Percentiles rank a stretch among this genome's conserved stretches.
phyloP scores from a whole-genome alignment of 2,888 invertebrate species.

The Mactromeris polynyma region DNA sequence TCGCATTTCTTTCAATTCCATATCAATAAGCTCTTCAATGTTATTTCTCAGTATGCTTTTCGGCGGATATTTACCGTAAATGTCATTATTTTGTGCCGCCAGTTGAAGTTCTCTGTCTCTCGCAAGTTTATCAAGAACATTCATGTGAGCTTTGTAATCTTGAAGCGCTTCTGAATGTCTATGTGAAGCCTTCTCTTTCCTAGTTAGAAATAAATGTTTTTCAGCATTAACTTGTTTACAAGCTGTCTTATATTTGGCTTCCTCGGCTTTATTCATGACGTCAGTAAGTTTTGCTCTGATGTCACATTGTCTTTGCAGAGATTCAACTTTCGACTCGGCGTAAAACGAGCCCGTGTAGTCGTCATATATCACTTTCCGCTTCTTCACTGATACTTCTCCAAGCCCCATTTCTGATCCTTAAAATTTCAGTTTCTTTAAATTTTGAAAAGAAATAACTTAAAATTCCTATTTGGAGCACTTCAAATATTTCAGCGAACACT shows the following conservation, averaged over 20 bases:
- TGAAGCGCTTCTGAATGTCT: conserved; percentile 74
- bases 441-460: background rate
- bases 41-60: conserved; percentile 66
- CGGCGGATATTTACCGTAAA: conserved; percentile 75
- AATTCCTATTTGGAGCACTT: background rate
- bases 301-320: conserved; percentile 76
- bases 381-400: conserved; percentile 56
- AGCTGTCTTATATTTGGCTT: conserved; percentile 68
- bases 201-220: conserved; percentile 75
- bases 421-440: background rate
- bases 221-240: conserved; percentile 76
- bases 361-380: conserved; percentile 77
- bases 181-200: conserved; percentile 71
- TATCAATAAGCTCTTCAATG: conserved; percentile 74
- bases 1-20: conserved; percentile 74
- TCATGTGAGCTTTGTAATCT: conserved; percentile 77
- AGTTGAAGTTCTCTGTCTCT: conserved; percentile 63
- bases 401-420: conserved; percentile 22
- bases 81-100: conserved; percentile 58
- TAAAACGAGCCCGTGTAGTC: conserved; percentile 78
- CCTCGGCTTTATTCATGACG: conserved; percentile 78
- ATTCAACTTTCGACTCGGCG: conserved; percentile 78
- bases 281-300: conserved; percentile 75
- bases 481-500: background rate
- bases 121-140: conserved; percentile 74